phyloP scores from a whole-genome alignment of 2,797 vertebrate species.

The Catostomus latipinnis region DNA sequence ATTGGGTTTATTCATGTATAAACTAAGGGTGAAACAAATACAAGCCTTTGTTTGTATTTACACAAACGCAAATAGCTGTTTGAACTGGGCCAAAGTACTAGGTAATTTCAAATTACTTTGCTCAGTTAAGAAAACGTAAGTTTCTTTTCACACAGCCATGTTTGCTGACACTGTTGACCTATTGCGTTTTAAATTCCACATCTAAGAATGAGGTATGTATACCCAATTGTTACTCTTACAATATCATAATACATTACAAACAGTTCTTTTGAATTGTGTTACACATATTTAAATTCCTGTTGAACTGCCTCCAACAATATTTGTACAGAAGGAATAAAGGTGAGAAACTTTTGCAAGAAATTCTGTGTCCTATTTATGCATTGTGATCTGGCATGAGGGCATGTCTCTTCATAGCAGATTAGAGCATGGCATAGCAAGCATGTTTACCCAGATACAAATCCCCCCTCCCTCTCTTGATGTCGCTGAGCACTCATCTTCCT shows the following conservation, averaged over 20 bases:
- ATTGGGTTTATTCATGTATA: neutral
- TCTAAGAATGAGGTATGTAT: neutral
- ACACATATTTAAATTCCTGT: neutral
- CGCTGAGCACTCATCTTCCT: constrained; percentile 53
- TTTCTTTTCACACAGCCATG: neutral
- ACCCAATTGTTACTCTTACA: neutral
- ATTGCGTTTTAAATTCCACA: too few species aligned
- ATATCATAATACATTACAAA: neutral
- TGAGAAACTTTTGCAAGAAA: neutral
- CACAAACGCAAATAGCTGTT: too few species aligned
- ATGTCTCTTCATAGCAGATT: neutral
- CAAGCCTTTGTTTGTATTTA: constrained; percentile 2
- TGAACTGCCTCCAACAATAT: neutral
- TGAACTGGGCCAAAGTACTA: neutral
- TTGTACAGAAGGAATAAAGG: neutral
- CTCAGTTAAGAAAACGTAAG: neutral
- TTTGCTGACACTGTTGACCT: neutral
- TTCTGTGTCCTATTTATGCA: neutral
- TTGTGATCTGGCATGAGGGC: neutral
- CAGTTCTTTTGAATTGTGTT: neutral
- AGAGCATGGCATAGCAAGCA: neutral
- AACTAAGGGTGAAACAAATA: constrained; percentile 18
- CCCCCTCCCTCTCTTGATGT: constrained; percentile 56
- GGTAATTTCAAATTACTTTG: neutral
- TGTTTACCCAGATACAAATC: constrained; percentile 44